Conservation (phyloP, 2,888 invertebrate genomes). For the Apeira syringaria region DNA sequence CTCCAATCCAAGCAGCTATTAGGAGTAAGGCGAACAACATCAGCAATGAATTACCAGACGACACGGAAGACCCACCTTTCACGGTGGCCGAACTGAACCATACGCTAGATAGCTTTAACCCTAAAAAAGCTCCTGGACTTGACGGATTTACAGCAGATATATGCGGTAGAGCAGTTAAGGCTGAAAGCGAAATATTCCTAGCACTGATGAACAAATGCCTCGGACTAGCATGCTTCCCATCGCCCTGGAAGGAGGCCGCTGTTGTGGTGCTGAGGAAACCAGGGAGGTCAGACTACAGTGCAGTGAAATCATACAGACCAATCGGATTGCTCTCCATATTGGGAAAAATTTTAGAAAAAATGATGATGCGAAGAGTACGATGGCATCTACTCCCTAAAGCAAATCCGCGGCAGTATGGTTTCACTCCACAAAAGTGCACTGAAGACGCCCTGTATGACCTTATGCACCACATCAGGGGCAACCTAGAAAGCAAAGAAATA, state of each 20-base stretch:
- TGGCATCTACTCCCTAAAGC: neutral
- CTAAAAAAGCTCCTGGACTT: neutral
- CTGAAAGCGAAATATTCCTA: neutral
- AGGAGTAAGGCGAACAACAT: too few relatives aligned
- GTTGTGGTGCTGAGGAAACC: neutral
- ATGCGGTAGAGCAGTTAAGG: neutral
- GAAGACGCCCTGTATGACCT: neutral
- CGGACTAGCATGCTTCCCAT: neutral
- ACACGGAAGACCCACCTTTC: too few relatives aligned
- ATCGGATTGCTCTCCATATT: neutral
- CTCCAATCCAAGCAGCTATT: too few relatives aligned
- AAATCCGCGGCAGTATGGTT: neutral
- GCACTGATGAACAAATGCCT: neutral
- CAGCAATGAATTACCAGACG: too few relatives aligned
- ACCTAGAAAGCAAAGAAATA: neutral
- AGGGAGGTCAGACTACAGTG: neutral
- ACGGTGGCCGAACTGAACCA: too few relatives aligned
- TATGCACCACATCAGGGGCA: too few relatives aligned
- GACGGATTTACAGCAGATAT: neutral
- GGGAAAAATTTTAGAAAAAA: neutral
- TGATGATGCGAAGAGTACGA: neutral
- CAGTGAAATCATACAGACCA: neutral
- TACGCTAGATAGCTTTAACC: too few relatives aligned
- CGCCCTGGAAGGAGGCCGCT: neutral
- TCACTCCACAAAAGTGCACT: neutral